These are phyloP conservation scores for Chloroclystis v-ata DNA, from an alignment of 2,888 invertebrate genomes.

Conservation along the genomic window DNA sequence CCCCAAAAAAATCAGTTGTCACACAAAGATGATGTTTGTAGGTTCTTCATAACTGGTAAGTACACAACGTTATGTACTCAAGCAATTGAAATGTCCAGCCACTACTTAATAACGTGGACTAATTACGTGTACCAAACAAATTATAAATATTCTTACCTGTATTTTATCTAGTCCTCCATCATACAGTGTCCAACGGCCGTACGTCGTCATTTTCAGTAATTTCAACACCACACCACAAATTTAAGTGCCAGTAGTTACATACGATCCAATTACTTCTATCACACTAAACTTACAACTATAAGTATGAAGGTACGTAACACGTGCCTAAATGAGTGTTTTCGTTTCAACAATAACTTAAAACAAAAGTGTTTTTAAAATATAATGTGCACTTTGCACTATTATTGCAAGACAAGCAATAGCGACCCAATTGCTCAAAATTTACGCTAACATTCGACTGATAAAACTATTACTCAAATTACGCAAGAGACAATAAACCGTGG, in stretches of 20 bases:
- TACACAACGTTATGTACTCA: too few species aligned
- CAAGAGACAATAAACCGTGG: too few species aligned
- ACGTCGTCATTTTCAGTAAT: conserved; percentile 46
- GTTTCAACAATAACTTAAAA: background rate
- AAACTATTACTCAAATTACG: background rate
- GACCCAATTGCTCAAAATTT: background rate
- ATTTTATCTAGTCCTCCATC: conserved; percentile 58
- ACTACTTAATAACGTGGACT: too few species aligned
- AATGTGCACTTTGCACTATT: background rate
- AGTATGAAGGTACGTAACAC: background rate
- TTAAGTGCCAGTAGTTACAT: background rate
- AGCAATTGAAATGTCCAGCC: too few species aligned
- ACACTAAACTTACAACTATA: background rate
- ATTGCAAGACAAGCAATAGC: background rate
- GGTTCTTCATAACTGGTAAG: too few species aligned
- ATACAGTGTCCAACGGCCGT: conserved; percentile 62
- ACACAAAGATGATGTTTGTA: background rate
- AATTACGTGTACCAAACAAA: too few species aligned
- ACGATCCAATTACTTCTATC: conserved; percentile 13
- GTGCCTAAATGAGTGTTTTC: background rate
- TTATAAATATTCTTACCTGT: conserved; percentile 62
- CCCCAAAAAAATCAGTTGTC: too few species aligned
- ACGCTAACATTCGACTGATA: background rate
- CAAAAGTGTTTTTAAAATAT: background rate
- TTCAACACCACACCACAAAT: background rate